Evolutionary conservation across 2,888 invertebrate species (phyloP).

Genomic region (Myopa tessellatipennis): DNA sequence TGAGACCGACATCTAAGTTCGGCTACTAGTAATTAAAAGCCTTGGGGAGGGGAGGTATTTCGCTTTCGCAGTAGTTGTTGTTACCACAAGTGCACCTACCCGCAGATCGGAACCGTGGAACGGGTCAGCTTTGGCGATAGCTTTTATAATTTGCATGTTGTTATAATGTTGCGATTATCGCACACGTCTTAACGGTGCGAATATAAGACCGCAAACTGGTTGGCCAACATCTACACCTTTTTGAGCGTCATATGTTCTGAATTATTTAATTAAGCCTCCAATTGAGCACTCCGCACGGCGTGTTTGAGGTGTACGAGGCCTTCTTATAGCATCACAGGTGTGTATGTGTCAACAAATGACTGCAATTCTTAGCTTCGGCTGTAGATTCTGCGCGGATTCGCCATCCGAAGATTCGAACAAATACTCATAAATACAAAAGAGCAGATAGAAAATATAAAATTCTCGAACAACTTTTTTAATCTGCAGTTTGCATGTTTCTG

Average conservation of each 20-base stretch:
- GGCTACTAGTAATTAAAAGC: no score
- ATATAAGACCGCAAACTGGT: slow-evolving; percentile 18
- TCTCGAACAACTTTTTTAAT: slow-evolving; percentile 23
- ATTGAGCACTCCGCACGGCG: not conserved
- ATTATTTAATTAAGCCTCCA: slow-evolving; percentile 40
- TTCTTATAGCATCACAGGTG: not conserved
- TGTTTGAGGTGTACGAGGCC: not conserved
- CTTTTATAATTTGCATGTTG: slow-evolving; percentile 29
- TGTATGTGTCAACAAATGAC: not conserved
- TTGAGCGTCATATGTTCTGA: slow-evolving; percentile 25
- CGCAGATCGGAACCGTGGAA: not conserved
- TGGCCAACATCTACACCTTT: slow-evolving; percentile 17
- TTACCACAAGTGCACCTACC: not conserved
- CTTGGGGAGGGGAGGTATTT: not conserved
- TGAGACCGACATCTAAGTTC: no score
- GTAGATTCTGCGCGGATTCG: not conserved
- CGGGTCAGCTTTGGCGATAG: not conserved
- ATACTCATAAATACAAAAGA: not conserved
- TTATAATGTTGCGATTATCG: slow-evolving; percentile 27
- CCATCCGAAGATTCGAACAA: not conserved
- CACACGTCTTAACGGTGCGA: slow-evolving; percentile 32
- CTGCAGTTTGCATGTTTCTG: slow-evolving; percentile 35
- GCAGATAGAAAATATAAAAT: slow-evolving; percentile 8
- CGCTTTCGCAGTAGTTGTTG: not conserved
- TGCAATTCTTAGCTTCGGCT: not conserved